phyloP scores from a whole-genome alignment of 2,888 invertebrate species.

The Yponomeuta malinellus region DNA sequence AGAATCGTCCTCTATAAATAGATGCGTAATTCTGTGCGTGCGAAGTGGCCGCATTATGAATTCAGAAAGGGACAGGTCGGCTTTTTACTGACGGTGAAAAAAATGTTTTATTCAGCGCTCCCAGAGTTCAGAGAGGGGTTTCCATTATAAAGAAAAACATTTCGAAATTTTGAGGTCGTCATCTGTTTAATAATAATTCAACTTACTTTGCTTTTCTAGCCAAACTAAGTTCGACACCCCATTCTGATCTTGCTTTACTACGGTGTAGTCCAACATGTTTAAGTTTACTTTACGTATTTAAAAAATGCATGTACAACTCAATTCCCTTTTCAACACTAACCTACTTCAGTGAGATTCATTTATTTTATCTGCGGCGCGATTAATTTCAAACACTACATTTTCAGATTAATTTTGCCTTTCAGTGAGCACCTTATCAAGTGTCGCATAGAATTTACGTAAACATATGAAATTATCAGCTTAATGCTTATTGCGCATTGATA shows the following conservation, averaged over 20 bases:
- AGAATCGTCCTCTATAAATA: constrained; percentile 1
- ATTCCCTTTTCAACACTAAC: not conserved
- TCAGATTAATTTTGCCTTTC: not conserved
- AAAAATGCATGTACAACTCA: not conserved
- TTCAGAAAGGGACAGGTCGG: not conserved
- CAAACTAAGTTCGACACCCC: not conserved
- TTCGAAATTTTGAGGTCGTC: not conserved
- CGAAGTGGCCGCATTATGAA: not conserved
- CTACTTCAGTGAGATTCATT: not conserved
- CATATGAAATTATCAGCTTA: constrained; percentile 33
- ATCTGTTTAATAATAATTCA: not conserved
- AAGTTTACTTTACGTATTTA: not conserved
- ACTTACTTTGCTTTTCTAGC: not conserved
- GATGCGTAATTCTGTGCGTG: not conserved
- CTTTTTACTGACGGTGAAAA: not conserved
- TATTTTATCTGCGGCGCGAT: not conserved
- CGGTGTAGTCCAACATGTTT: not conserved
- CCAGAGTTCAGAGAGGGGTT: not conserved
- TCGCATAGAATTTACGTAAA: constrained; percentile 57
- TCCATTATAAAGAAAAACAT: not conserved
- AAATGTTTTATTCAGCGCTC: not conserved
- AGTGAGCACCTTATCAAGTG: constrained; percentile 19
- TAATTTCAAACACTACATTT: not conserved
- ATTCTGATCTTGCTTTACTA: not conserved
- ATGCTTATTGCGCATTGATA: constrained; percentile 23